phyloP scores from a whole-genome alignment of 2,797 vertebrate genomes.

The Helostoma temminkii region DNA sequence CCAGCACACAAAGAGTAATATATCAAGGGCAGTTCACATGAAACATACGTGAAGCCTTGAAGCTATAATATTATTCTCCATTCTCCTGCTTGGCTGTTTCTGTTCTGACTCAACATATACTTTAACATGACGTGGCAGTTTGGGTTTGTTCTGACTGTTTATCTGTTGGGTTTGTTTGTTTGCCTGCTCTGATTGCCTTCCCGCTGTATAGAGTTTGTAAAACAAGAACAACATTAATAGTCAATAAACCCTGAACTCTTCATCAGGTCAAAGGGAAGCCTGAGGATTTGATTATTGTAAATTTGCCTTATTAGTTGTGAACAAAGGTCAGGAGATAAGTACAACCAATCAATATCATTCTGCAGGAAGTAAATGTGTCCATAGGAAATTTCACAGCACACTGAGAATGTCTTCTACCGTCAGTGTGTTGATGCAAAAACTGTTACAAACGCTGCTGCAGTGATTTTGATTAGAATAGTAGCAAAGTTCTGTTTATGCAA shows the following conservation, averaged over 20 bases:
- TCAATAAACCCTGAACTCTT: slow-evolving; percentile 1
- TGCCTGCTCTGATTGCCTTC: slow-evolving; percentile 50
- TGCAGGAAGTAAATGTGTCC: background rate
- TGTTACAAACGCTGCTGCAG: background rate
- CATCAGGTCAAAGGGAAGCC: background rate
- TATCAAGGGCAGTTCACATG: slow-evolving; percentile 21
- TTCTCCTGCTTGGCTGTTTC: background rate
- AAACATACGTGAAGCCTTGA: background rate
- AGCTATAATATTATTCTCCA: background rate
- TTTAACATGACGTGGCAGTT: slow-evolving; percentile 33
- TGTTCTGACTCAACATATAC: slow-evolving; percentile 33
- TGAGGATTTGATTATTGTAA: background rate
- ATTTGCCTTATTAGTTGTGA: background rate
- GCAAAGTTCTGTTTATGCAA: background rate
- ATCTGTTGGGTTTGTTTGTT: slow-evolving; percentile 57
- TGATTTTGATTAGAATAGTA: background rate
- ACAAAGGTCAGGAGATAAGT: slow-evolving; percentile 17
- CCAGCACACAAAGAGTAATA: background rate
- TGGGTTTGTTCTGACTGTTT: slow-evolving; percentile 61
- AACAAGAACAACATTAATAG: slow-evolving; percentile 29
- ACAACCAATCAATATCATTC: slow-evolving; percentile 16
- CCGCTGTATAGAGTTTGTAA: slow-evolving; percentile 31
- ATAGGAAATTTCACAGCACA: background rate
- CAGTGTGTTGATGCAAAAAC: background rate
- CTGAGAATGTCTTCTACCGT: background rate